Percentiles rank a stretch among this genome's conserved stretches.
phyloP scores from a whole-genome alignment of 2,113 vertebrate genomes.

The Seriola dumerili region DNA sequence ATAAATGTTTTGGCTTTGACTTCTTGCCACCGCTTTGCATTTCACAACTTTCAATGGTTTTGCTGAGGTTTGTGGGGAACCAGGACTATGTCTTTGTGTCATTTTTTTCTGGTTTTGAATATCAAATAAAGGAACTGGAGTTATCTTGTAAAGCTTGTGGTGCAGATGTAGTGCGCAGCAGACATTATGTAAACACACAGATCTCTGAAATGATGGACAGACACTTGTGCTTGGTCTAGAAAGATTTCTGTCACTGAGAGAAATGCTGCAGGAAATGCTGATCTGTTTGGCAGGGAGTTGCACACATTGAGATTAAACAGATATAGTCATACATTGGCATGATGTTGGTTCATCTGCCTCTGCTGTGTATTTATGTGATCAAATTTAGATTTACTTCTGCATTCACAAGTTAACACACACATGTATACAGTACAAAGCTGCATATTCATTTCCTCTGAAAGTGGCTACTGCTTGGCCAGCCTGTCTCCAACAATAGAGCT shows the following conservation, averaged over 20 bases:
- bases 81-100: neutral
- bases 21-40: neutral
- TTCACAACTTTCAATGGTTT: neutral
- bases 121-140: neutral
- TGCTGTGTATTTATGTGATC: neutral
- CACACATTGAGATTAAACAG: neutral
- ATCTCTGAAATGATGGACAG: slow-evolving; percentile 54
- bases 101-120: neutral
- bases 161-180: neutral
- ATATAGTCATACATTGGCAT: neutral
- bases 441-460: neutral
- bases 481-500: neutral
- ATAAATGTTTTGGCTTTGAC: neutral
- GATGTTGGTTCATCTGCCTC: neutral
- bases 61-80: neutral
- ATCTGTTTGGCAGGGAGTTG: slow-evolving; percentile 18
- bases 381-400: neutral
- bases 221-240: slow-evolving; percentile 38
- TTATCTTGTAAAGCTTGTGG: neutral
- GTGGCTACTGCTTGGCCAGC: neutral
- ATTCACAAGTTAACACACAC: neutral
- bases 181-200: neutral
- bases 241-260: neutral
- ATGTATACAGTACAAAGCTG: neutral
- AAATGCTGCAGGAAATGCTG: neutral